Conservation (phyloP, 2,113 vertebrate genomes). For the Columba livia region DNA sequence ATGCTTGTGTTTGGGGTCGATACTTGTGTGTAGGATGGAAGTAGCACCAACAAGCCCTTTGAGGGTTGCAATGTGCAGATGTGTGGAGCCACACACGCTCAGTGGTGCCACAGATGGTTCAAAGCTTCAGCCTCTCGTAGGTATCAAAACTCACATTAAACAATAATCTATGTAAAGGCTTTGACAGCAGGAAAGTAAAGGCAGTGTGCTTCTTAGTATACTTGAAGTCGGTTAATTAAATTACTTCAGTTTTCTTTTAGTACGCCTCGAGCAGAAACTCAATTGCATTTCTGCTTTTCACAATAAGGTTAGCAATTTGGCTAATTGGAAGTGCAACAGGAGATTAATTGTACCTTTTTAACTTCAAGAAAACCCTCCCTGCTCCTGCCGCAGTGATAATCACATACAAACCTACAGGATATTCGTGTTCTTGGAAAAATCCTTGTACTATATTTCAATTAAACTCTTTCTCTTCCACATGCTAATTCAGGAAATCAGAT, state of each 20-base stretch:
- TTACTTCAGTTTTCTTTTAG: slow-evolving; percentile 65
- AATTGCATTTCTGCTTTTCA: slow-evolving; percentile 74
- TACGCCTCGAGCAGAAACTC: slow-evolving; percentile 71
- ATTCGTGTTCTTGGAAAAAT: slow-evolving; percentile 22
- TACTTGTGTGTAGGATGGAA: rapidly evolving
- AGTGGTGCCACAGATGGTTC: not conserved
- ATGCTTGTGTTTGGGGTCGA: not conserved
- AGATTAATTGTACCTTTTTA: slow-evolving; percentile 78
- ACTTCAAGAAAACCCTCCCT: slow-evolving; percentile 65
- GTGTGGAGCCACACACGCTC: rapidly evolving
- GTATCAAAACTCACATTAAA: not conserved
- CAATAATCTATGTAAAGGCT: slow-evolving; percentile 46
- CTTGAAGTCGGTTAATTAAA: slow-evolving; percentile 77
- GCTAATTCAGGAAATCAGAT: slow-evolving; percentile 24
- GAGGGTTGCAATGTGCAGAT: not conserved
- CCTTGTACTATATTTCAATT: slow-evolving; percentile 35
- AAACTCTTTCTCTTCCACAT: slow-evolving; percentile 34
- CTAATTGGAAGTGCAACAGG: slow-evolving; percentile 77
- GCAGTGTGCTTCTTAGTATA: slow-evolving; percentile 51
- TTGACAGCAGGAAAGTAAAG: slow-evolving; percentile 34
- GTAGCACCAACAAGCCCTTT: rapidly evolving
- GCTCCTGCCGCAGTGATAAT: slow-evolving; percentile 41
- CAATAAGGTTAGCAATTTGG: slow-evolving; percentile 77
- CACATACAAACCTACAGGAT: slow-evolving; percentile 2
- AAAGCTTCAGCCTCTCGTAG: not conserved